These are phyloP conservation scores for Sandelia bainsii DNA, from an alignment of 2,797 vertebrate species.

Conservation along the genomic window DNA sequence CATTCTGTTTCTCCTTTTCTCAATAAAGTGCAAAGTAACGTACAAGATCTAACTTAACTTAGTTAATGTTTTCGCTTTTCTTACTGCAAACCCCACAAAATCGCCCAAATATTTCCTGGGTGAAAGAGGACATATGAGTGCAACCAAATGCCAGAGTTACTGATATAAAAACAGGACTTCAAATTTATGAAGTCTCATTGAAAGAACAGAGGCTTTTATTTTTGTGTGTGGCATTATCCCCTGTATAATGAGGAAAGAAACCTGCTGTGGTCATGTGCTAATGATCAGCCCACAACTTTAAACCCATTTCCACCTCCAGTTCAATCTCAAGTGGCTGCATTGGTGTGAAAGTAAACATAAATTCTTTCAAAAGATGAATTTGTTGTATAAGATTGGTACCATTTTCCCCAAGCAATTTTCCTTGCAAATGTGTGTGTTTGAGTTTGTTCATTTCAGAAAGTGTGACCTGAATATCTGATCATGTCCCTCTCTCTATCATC, in stretches of 20 bases:
- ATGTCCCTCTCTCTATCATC: conserved; percentile 8
- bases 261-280: conserved; percentile 17
- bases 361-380: background rate
- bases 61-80: conserved; percentile 8
- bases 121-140: background rate
- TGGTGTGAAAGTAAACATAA: background rate
- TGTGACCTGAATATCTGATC: conserved; percentile 34
- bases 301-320: conserved; percentile 3
- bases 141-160: background rate
- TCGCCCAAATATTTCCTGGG: background rate
- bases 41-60: background rate
- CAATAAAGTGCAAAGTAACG: background rate
- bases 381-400: background rate
- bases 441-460: conserved; percentile 1
- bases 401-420: background rate
- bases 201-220: background rate
- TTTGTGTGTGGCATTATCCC: background rate
- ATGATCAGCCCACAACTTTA: conserved; percentile 20
- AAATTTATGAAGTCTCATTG: too few species aligned
- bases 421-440: background rate
- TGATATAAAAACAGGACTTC: background rate
- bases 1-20: too few species aligned
- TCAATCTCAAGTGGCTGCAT: background rate
- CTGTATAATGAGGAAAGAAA: background rate
- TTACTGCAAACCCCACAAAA: background rate